These are phyloP conservation scores for Daboia siamensis DNA, from an alignment of 2,113 vertebrate species.

Conservation along the genomic window DNA sequence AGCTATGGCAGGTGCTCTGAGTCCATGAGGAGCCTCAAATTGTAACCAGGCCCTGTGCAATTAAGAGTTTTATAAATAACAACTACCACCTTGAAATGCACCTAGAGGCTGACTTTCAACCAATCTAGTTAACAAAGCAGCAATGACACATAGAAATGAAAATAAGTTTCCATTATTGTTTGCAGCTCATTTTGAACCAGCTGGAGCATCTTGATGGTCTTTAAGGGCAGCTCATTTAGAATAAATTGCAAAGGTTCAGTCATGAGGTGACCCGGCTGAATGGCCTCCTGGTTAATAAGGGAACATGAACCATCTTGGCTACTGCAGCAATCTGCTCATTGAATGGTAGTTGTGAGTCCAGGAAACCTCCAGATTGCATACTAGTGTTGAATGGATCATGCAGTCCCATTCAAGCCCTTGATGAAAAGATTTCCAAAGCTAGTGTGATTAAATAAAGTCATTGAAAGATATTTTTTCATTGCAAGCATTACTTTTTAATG, in stretches of 20 bases:
- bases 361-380: too few relatives aligned
- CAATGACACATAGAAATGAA: not conserved
- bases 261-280: not conserved
- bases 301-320: not conserved
- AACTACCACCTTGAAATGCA: not conserved
- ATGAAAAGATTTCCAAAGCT: not conserved
- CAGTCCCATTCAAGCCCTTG: not conserved
- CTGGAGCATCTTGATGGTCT: not conserved
- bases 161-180: not conserved
- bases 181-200: not conserved
- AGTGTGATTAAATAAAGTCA: not conserved
- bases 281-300: not conserved
- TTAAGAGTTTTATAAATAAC: not conserved
- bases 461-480: not conserved
- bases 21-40: not conserved
- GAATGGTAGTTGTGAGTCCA: not conserved
- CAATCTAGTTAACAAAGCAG: too few relatives aligned
- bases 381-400: not conserved
- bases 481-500: not conserved
- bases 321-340: not conserved
- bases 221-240: not conserved
- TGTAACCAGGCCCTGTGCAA: not conserved
- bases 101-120: not conserved
- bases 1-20: not conserved
- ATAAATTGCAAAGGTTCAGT: not conserved